Base-by-base conservation (phyloP, 1,140 invertebrate genomes). In the Pogonus chalceus region DNA sequence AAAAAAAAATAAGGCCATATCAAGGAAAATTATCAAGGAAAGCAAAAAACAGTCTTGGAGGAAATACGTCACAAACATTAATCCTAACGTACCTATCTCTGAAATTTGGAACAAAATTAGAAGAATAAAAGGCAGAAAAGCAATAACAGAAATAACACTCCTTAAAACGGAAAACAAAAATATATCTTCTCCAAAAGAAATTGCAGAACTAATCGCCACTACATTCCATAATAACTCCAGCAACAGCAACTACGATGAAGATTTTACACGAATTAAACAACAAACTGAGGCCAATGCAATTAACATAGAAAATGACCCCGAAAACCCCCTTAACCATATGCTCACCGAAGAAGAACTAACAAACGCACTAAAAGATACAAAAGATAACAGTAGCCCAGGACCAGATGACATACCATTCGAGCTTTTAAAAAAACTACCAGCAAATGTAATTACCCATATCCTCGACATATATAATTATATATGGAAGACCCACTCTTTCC, bases 141-240 rank as follows among this genome's bases (percentile, higher is more conserved):
- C 2, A 4, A 31, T 7, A 4, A 31, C 26, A 31, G 26, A 4
- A 31, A 7, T 7, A 31, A 31, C 26, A 31, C 14, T 7, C 26
- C 4, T 7, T 7, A 31, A 31, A 31, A 31, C 26, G 4, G 14
- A 31, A 31, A 4, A 31, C 4, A 31, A 31, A 31, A 4, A 31
- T n/a, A 56, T 56, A 51, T 58, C 49, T 31, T 22, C 35, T 48
- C 20, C 50, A 14, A 12, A 43, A 20, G 60, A 63, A 55, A 63
- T 58, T 7, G 51, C 61, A 16, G 49, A 66, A 43, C 23, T 55
- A 20, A 55, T 68, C 46, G 64, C 58, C 4, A 22, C 56, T 18
- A 56, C 55, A 1, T 68, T 68, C 47, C 54, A 56, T 1, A 49
- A 49, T 23, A 68, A 65, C 55, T 68, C 64, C 9, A 61, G 58